These are phyloP conservation scores for Sylvicola cinctus DNA, from an alignment of 2,888 invertebrate species.

Conservation along the genomic window DNA sequence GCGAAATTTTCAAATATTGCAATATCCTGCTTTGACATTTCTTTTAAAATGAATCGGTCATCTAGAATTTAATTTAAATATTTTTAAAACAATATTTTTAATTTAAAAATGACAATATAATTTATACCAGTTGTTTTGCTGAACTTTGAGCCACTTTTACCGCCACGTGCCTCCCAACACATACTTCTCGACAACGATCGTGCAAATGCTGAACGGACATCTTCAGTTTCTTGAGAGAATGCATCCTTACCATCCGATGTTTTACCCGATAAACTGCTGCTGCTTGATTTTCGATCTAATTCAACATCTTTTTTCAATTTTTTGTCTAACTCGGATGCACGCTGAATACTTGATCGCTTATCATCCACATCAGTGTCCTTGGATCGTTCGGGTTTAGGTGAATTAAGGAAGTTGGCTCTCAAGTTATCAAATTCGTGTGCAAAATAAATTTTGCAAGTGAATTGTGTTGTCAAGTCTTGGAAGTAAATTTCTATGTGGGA, in stretches of 20 bases:
- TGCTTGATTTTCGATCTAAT: constrained; percentile 17
- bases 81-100: too few relatives aligned
- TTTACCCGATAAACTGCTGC: constrained; percentile 20
- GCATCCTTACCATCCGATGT: neutral
- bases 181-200: constrained; percentile 68
- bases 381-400: constrained; percentile 5
- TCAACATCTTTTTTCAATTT: constrained; percentile 13
- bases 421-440: constrained; percentile 79
- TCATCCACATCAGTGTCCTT: constrained; percentile 8
- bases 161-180: constrained; percentile 86
- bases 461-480: constrained; percentile 47
- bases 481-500: constrained; percentile 35
- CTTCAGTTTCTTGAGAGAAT: constrained; percentile 15
- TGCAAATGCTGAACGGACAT: constrained; percentile 47
- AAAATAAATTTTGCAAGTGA: constrained; percentile 78
- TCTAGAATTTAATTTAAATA: constrained; percentile 32
- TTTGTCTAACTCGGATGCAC: constrained; percentile 1
- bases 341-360: constrained; percentile 9
- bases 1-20: constrained; percentile 86
- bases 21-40: constrained; percentile 83
- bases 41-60: constrained; percentile 85
- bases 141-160: constrained; percentile 93
- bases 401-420: constrained; percentile 26
- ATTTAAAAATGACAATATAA: neutral
- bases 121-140: constrained; percentile 66